Base-by-base conservation (phyloP, 2,113 vertebrate genomes). In the Saguinus midas region DNA sequence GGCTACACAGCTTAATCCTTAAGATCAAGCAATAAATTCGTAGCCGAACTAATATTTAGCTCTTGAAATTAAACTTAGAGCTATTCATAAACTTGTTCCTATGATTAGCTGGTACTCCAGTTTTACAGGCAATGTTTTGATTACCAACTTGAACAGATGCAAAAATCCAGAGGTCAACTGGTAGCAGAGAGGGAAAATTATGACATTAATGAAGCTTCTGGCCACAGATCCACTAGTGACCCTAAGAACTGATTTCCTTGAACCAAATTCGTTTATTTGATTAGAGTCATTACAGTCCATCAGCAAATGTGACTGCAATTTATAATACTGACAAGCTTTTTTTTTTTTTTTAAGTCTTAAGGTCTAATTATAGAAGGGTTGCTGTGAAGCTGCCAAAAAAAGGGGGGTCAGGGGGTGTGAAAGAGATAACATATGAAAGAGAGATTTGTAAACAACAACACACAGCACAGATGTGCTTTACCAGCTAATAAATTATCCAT, bases 1-100 rank as follows among this genome's bases (percentile, higher is more conserved):
- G 35, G 25, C n/a, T 75, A 35, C 40, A 40, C 35, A 50, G 37
- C 37, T 37, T 75, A 92, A 88, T 70, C 52, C 52, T 37, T 68
- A 94, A 17, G 50, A 61, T 86, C 48, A 96, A 88, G 73, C 40
- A 96, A 87, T 82, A 94, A 96, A 90, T 64, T 75, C 78, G 81
- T 79, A 95, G 92, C 50, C 55, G 76, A 89, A 73, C 27, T 68
- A 76, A 97, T 4, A 66, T 85, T 76, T 57, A 80, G 55, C 23
- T 82, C 45, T 14, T 58, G 58, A 88, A 86, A 86, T 87, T 61
- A 87, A 87, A 66, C 88, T 68, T 58, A 37, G 58, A 32, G 25
- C 90, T 64, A 66, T 68, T 96, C 52, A 96, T 57, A 91, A 66
- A 52, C 83, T 57, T 78, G 52, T 3, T 92, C 85, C 32, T 72